phyloP scores from a whole-genome alignment of 1,140 invertebrate genomes.

The roundworm (Caenorhabditis elegans) region WBcel235 BX284606.5:6667501-6668000 shows the following conservation, averaged over 20 bases:
- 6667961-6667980: not conserved
- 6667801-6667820: too few species aligned
- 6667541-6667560: not conserved
- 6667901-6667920: not conserved
- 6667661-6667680: conserved; percentile 33
- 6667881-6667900: too few species aligned
- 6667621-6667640: not conserved
- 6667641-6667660: conserved; percentile 22
- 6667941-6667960: conserved; percentile 10
- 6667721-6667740: not conserved
- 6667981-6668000: conserved; percentile 2
- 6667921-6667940: not conserved
- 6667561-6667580: not conserved
- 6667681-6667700: not conserved
- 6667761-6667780: not conserved
- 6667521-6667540: not conserved
- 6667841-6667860: too few species aligned
- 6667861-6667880: not conserved
- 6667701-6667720: not conserved
- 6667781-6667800: too few species aligned
- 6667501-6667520: conserved; percentile 4
- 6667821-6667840: too few species aligned
- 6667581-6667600: not conserved
- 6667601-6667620: not conserved
- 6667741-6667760: not conserved